Evolutionary conservation across 2,888 invertebrate species (phyloP).

Genomic region (Cecidostiba fungosa): DNA sequence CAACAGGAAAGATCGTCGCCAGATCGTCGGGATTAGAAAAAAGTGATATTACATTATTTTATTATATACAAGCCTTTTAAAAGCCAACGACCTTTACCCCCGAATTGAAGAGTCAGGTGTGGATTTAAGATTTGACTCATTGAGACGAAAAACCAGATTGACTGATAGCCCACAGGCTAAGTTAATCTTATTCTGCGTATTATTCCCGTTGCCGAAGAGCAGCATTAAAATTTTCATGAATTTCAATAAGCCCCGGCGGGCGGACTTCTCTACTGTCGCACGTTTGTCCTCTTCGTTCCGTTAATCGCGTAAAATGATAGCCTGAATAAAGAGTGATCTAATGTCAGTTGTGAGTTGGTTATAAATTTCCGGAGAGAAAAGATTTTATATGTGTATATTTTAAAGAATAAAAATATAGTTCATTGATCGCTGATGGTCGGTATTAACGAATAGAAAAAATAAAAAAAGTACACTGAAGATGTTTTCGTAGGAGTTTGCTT

Average conservation of each 20-base stretch:
- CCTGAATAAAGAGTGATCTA: conserved; percentile 31
- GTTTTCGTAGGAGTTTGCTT: not conserved
- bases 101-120: not conserved
- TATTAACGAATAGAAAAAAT: not conserved
- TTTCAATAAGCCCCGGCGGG: conserved; percentile 11
- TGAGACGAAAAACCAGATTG: conserved; percentile 17
- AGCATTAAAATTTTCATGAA: conserved; percentile 41
- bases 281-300: not conserved
- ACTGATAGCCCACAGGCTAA: not conserved
- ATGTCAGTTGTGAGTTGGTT: not conserved
- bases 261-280: not conserved
- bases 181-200: not conserved
- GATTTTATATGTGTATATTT: too few species aligned
- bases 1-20: not conserved
- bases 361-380: not conserved
- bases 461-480: not conserved
- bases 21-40: not conserved
- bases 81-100: conserved; percentile 37
- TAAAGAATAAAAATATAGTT: too few species aligned
- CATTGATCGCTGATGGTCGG: not conserved
- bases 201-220: not conserved
- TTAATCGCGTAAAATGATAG: conserved; percentile 27
- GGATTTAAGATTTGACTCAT: conserved; percentile 25
- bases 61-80: not conserved
- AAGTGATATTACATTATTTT: not conserved